Conservation (phyloP, 2,113 vertebrate genomes). For the Amazona guildingii region DNA sequence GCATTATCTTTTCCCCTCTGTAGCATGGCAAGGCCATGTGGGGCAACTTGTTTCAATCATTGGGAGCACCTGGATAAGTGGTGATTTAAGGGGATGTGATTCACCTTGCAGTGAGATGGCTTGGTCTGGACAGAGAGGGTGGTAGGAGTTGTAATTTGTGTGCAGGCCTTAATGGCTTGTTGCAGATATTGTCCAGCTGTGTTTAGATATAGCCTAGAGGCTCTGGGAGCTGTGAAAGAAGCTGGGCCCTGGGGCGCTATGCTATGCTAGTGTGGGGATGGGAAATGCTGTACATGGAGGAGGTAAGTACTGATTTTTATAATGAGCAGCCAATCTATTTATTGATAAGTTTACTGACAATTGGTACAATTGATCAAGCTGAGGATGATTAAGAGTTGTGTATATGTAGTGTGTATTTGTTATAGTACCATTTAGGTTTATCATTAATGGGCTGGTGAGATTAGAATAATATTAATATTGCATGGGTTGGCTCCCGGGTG, state of each 20-base stretch:
- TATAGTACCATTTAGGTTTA: not conserved
- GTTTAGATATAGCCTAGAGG: too few species aligned
- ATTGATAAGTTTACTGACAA: not conserved
- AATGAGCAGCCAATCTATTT: not conserved
- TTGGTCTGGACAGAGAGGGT: accelerated
- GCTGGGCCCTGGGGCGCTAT: not conserved
- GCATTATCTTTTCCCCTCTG: not conserved
- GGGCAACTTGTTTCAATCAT: not conserved
- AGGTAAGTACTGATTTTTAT: not conserved
- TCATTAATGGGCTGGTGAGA: not conserved
- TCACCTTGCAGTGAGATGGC: too few species aligned
- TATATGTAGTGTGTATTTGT: not conserved
- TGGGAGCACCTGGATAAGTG: not conserved
- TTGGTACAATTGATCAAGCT: not conserved
- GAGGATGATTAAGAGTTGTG: not conserved
- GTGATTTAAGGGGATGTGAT: not conserved
- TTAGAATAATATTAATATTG: not conserved
- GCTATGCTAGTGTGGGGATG: not conserved
- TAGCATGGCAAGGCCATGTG: not conserved
- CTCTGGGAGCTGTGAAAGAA: not conserved
- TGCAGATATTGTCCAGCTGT: not conserved
- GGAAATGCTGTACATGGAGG: not conserved
- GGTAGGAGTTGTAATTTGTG: accelerated
- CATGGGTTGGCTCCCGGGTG: not conserved
- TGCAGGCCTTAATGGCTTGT: not conserved